phyloP scores from a whole-genome alignment of 2,888 invertebrate species.

The Diaperis boleti region DNA sequence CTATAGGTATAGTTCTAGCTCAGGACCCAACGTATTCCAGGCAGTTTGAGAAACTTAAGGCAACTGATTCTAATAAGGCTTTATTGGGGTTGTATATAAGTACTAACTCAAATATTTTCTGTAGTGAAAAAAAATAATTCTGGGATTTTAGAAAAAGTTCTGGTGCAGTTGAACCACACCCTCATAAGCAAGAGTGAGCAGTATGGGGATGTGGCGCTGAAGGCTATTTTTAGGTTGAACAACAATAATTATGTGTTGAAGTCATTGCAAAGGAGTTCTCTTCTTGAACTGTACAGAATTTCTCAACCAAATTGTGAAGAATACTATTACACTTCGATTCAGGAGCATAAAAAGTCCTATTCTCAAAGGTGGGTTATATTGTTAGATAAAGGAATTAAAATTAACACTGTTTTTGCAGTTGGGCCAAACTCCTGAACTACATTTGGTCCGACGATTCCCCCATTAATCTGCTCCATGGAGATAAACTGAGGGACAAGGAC shows the following conservation, averaged over 20 bases:
- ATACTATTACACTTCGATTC: slow-evolving; percentile 88
- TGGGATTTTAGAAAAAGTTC: slow-evolving; percentile 80
- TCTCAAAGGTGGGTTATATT: slow-evolving; percentile 73
- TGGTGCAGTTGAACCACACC: slow-evolving; percentile 91
- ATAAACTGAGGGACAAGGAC: slow-evolving; percentile 88
- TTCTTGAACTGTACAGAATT: slow-evolving; percentile 84
- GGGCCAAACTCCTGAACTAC: slow-evolving; percentile 85
- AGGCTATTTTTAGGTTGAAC: slow-evolving; percentile 92
- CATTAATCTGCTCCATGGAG: slow-evolving; percentile 68
- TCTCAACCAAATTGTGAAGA: slow-evolving; percentile 89
- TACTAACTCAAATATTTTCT: too few species aligned
- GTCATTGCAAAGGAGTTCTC: slow-evolving; percentile 85
- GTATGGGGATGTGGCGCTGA: slow-evolving; percentile 87
- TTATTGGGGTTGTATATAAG: slow-evolving; percentile 86
- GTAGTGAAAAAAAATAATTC: too few species aligned
- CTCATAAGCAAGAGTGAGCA: slow-evolving; percentile 92
- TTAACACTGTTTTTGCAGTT: slow-evolving; percentile 69
- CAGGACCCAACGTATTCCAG: slow-evolving; percentile 72
- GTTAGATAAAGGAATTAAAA: too few species aligned
- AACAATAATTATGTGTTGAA: slow-evolving; percentile 96
- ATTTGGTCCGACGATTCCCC: slow-evolving; percentile 79
- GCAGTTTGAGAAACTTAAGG: slow-evolving; percentile 68
- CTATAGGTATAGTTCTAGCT: slow-evolving; percentile 77
- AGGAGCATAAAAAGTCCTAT: slow-evolving; percentile 84
- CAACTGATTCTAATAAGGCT: slow-evolving; percentile 72